Percentiles rank a stretch among this genome's conserved stretches.
Conservation (phyloP, 1,140 invertebrate species). For the Dendrolimus kikuchii region DNA sequence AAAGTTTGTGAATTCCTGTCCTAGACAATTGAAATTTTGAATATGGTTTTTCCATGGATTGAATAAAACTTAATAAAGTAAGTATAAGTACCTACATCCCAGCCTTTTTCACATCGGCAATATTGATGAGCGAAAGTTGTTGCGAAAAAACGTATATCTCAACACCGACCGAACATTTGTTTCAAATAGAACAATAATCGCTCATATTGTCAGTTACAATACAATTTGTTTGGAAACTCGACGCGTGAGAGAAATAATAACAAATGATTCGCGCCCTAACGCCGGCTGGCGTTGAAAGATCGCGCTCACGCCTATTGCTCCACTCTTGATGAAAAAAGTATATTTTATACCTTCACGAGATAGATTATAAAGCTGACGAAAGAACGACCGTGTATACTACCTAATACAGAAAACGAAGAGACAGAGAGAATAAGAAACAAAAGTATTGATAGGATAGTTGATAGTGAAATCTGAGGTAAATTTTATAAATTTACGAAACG, state of each 20-base stretch:
- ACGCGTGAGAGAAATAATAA: constrained; percentile 70
- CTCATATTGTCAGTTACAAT: constrained; percentile 71
- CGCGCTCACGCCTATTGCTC: constrained; percentile 69
- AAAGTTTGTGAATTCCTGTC: too few relatives aligned
- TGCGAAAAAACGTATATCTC: constrained; percentile 1
- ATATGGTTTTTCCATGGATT: too few relatives aligned
- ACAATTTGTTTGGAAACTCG: constrained; percentile 67
- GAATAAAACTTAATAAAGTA: too few relatives aligned
- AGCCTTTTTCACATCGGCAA: neutral
- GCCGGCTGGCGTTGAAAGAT: constrained; percentile 70
- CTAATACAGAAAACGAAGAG: too few relatives aligned
- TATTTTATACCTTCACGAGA: neutral
- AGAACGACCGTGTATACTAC: neutral
- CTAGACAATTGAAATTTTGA: too few relatives aligned
- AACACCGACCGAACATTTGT: constrained; percentile 35
- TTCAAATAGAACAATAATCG: constrained; percentile 66
- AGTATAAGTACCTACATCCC: neutral
- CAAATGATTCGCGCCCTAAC: constrained; percentile 69
- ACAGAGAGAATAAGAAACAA: too few relatives aligned
- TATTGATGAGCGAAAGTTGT: too few relatives aligned
- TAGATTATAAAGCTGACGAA: too few relatives aligned
- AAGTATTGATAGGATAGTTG: too few relatives aligned
- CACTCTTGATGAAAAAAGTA: constrained; percentile 62
- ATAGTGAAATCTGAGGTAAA: too few relatives aligned
- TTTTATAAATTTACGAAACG: too few relatives aligned